Evolutionary conservation across 2,888 invertebrate species (phyloP).

Genomic region (Polietes domitor): DNA sequence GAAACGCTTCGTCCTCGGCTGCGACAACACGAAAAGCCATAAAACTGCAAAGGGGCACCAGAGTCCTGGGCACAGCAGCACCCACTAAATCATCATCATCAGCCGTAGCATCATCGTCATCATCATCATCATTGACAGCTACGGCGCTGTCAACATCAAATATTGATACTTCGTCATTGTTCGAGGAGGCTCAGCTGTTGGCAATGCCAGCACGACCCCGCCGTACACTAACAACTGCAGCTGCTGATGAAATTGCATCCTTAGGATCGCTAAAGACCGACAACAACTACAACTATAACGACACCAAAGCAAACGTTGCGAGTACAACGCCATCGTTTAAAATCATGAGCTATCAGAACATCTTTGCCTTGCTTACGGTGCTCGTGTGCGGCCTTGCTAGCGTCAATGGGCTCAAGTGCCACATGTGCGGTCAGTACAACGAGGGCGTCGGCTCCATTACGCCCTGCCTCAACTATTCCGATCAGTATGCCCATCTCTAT

Average conservation of each 20-base stretch:
- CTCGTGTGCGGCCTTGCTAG: slow-evolving; percentile 74
- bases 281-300: neutral
- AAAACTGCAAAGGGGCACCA: slow-evolving; percentile 39
- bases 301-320: slow-evolving; percentile 25
- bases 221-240: slow-evolving; percentile 22
- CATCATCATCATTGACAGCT: slow-evolving; percentile 25
- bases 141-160: slow-evolving; percentile 43
- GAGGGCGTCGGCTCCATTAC: slow-evolving; percentile 93
- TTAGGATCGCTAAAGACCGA: slow-evolving; percentile 13
- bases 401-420: slow-evolving; percentile 83
- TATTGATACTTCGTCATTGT: slow-evolving; percentile 37
- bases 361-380: slow-evolving; percentile 72
- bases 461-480: slow-evolving; percentile 89
- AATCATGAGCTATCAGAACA: slow-evolving; percentile 70
- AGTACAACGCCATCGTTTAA: slow-evolving; percentile 55
- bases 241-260: slow-evolving; percentile 37
- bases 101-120: slow-evolving; percentile 5
- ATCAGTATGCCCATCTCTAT: slow-evolving; percentile 84
- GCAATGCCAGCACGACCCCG: neutral
- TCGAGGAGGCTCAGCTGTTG: slow-evolving; percentile 20
- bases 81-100: no score
- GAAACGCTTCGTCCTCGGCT: neutral
- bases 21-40: slow-evolving; percentile 21
- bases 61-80: slow-evolving; percentile 16
- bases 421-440: slow-evolving; percentile 91